These are phyloP conservation scores for Deroptyus accipitrinus DNA, from an alignment of 2,113 vertebrate genomes.

Conservation along the genomic window DNA sequence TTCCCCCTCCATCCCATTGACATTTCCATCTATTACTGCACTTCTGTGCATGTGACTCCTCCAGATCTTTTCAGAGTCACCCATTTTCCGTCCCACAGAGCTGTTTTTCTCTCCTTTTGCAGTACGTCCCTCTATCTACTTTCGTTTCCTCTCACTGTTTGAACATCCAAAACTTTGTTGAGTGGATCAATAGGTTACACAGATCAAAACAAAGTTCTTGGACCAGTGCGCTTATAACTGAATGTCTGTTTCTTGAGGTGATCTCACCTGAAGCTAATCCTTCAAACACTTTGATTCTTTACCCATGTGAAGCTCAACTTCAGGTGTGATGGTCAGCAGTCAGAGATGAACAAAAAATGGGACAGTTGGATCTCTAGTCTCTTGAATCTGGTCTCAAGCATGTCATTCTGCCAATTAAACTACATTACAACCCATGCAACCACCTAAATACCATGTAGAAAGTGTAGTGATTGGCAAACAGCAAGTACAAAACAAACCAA, in stretches of 20 bases:
- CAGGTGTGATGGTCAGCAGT: not conserved
- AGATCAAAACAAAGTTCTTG: not conserved
- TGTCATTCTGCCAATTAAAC: not conserved
- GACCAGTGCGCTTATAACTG: not conserved
- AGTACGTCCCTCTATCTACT: not conserved
- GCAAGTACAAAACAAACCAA: not conserved
- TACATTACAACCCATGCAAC: not conserved
- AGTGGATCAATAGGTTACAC: not conserved
- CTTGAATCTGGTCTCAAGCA: not conserved
- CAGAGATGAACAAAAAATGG: not conserved
- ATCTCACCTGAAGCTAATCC: not conserved
- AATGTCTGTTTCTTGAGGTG: not conserved
- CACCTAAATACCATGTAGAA: not conserved
- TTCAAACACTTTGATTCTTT: not conserved
- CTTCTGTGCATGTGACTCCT: not conserved
- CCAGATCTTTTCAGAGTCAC: not conserved
- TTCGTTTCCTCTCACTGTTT: not conserved
- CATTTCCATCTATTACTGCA: not conserved
- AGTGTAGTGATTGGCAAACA: not conserved
- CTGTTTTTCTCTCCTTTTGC: not conserved
- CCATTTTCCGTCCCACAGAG: not conserved
- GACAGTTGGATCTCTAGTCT: not conserved
- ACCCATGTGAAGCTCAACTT: fast-evolving
- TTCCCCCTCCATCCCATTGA: not conserved
- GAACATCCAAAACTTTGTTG: not conserved